Percentiles rank a stretch among this genome's conserved stretches.
phyloP scores from a whole-genome alignment of 2,888 invertebrate species.

The Lithophane semibrunnea region DNA sequence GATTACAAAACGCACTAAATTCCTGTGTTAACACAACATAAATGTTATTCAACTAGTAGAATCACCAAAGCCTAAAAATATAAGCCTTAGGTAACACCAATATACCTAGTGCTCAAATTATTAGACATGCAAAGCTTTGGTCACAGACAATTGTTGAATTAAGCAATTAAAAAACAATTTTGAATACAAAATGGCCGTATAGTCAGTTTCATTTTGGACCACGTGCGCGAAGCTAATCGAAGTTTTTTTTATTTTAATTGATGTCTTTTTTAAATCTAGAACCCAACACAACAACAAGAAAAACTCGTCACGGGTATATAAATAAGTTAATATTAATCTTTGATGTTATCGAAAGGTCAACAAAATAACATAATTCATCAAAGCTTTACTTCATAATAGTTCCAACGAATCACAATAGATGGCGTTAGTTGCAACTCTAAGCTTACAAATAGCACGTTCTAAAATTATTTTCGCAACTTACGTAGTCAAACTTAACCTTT shows the following conservation, averaged over 20 bases:
- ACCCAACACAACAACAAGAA: constrained; percentile 14
- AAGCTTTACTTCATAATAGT: constrained; percentile 46
- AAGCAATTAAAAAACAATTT: constrained; percentile 27
- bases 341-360: constrained; percentile 35
- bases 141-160: constrained; percentile 33
- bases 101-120: constrained; percentile 14
- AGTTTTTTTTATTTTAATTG: neutral
- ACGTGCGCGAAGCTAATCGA: constrained; percentile 42
- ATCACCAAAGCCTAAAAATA: neutral
- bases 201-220: constrained; percentile 5
- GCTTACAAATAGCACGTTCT: constrained; percentile 2
- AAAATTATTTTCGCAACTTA: constrained; percentile 20
- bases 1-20: neutral
- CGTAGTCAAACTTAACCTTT: constrained; percentile 34
- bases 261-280: neutral
- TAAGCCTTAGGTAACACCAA: neutral
- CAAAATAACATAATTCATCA: constrained; percentile 11
- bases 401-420: constrained; percentile 46
- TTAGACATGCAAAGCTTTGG: constrained; percentile 25
- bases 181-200: constrained; percentile 33
- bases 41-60: neutral
- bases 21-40: neutral
- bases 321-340: constrained; percentile 15
- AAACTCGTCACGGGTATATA: constrained; percentile 5
- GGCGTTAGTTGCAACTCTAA: constrained; percentile 49